Evolutionary conservation across 2,113 vertebrate genomes (phyloP), one percentile per base, ranked within the genome.

Genomic region (Nanorana parkeri): DNA sequence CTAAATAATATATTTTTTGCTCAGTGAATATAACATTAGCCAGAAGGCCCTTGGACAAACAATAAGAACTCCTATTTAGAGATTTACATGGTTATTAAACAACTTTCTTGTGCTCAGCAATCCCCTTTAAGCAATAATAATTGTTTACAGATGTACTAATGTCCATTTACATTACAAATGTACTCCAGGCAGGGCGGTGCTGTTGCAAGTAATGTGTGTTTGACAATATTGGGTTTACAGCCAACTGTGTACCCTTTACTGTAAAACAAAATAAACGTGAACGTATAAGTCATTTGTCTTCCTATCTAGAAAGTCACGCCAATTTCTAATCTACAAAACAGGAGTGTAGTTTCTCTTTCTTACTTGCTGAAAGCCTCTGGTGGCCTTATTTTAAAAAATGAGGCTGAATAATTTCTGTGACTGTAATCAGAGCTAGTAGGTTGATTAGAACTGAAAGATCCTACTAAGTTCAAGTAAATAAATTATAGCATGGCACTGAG

Each of bases 391-490:
- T 56, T 69, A 51, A 80, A 61, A 60, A 13, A 16, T 47, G 24
- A 69, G 16, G 21, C 26, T 80, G 24, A 13, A 54, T 64, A 26
- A 65, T 65, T 64, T 73, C 56, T 69, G 60, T 72, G 41, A 7
- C 69, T 73, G 68, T 58, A 73, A 81, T 81, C 79, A 81, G 68
- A 21, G 28, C 55, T 52, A 65, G 73, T 28, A 54, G 20, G 24
- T 32, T 81, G 78, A 81, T 81, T 81, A 26, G n/a, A 54, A 64
- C 19, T 28, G 68, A 52, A 69, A 64, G 64, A 64, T 71, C 79
- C 60, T n/a, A 81, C 78, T 80, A 67, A 52, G 67, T 28, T 28
- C 47, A 13, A 21, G 36, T 36, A 23, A 2, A 61, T n/a, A 24
- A 56, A 24, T 60, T 54, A 80, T 61, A 66, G 60, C 26, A 54